A percentile compares a stretch with the other conserved stretches of the same genome.
Conservation (phyloP, 1,140 invertebrate genomes). For the Apis cerana region DNA sequence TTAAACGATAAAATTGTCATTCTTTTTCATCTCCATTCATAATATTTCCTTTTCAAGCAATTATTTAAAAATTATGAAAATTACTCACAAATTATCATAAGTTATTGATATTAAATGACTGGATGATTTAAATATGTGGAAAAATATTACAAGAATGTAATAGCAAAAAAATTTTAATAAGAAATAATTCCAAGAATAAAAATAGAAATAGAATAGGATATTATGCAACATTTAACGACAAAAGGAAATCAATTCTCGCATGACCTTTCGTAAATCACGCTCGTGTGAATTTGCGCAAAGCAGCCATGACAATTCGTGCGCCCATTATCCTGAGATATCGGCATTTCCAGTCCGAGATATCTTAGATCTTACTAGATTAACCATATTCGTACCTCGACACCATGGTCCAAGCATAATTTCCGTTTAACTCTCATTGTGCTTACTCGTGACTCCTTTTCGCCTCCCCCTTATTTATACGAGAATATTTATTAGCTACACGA, state of each 20-base stretch:
- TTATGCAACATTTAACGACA: neutral
- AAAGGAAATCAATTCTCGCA: neutral
- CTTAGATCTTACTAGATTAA: neutral
- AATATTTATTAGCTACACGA: slow-evolving; percentile 36
- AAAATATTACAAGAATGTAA: too few relatives aligned
- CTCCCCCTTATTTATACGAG: neutral
- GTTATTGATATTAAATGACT: too few relatives aligned
- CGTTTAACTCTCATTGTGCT: neutral
- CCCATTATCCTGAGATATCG: slow-evolving; percentile 12
- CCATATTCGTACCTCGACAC: neutral
- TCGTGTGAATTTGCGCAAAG: slow-evolving; percentile 1
- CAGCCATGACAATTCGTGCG: slow-evolving; percentile 7
- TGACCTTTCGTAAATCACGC: slow-evolving; percentile 38
- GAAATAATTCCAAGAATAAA: neutral
- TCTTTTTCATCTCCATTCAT: too few relatives aligned
- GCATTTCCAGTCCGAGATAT: neutral
- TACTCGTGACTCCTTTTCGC: slow-evolving; percentile 27
- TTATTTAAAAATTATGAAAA: too few relatives aligned
- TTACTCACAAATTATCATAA: too few relatives aligned
- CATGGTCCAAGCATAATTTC: neutral
- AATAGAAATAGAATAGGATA: neutral
- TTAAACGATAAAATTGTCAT: too few relatives aligned
- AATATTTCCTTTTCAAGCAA: too few relatives aligned
- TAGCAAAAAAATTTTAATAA: neutral
- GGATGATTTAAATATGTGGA: too few relatives aligned